phyloP scores from a whole-genome alignment of 2,797 vertebrate genomes.

The Leptodactylus fallax region DNA sequence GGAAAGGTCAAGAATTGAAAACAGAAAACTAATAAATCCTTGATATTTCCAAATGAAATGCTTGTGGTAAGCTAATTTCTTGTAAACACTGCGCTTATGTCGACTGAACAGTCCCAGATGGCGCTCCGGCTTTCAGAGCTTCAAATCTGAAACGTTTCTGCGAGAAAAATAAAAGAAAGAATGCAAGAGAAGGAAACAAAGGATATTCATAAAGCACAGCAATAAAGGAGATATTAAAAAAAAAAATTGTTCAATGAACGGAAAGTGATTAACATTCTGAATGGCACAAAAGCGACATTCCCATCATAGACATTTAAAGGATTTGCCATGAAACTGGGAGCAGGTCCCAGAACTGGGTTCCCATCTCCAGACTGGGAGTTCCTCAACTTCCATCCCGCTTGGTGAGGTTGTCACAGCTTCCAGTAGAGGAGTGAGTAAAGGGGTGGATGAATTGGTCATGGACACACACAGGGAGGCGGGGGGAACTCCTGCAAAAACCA shows the following conservation, averaged over 20 bases:
- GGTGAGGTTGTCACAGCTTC: too few species aligned
- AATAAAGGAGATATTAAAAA: background rate
- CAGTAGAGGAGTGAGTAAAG: too few species aligned
- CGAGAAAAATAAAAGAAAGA: conserved; percentile 37
- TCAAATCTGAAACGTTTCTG: conserved; percentile 49
- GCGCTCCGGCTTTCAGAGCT: conserved; percentile 70
- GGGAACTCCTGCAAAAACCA: too few species aligned
- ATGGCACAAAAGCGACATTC: too few species aligned
- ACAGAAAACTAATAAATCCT: conserved; percentile 78
- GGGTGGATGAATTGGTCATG: too few species aligned
- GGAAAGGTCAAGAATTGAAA: conserved; percentile 77
- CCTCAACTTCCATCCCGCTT: too few species aligned
- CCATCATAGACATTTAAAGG: too few species aligned
- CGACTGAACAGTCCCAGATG: conserved; percentile 74
- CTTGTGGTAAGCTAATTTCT: conserved; percentile 78
- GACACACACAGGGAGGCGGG: too few species aligned
- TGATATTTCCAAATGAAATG: conserved; percentile 80
- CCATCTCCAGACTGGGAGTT: too few species aligned
- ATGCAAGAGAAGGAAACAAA: background rate
- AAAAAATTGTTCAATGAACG: background rate
- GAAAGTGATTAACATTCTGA: background rate
- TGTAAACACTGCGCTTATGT: conserved; percentile 72
- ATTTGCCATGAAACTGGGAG: too few species aligned
- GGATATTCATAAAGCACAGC: background rate
- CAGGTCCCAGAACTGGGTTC: too few species aligned